Evolutionary conservation across 37 sponge, comb jelly and placozoan species (phyloP), one percentile per base, ranked within the genome.

Genomic region (Geodia barretti): DNA sequence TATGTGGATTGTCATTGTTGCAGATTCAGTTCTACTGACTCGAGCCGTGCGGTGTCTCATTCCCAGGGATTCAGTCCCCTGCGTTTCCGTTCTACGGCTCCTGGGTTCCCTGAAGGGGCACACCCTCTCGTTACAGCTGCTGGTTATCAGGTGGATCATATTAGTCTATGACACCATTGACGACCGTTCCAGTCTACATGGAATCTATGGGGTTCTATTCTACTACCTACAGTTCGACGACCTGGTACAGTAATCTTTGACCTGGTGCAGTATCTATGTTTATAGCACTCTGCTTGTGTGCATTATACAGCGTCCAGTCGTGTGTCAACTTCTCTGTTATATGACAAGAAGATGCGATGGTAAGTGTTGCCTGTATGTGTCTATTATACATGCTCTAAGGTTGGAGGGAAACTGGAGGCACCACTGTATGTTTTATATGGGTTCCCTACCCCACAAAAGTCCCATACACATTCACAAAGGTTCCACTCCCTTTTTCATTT

Each of bases 251-350:
- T 4, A 28, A 19, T 23, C 19, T 58, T 19, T 19, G 19, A 19
- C 60, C 65, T 64, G 29, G 20, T 23, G 20, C 25, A 29, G 5
- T 24, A 28, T 23, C n/a, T 7, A 64, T 64, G 25, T 7, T 23
- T 7, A 23, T 23, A 64, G 5, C 8, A 64, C 54, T 47, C 11
- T 62, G 17, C 60, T 59, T 17, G 26, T 59, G 26, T 33, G 62
- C 20, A 1, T 35, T 33, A 0, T 77, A 3, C 37, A 79, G 80
- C 81, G 87, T 0, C 75, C 87, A 58, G 28, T 73, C 26, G 75
- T 80, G 3, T 80, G 81, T 26, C 87, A 87, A 69, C 71, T 87
- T 23, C 81, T 87, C 1, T 87, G 81, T 34, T 87, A 87, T 70
- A 42, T 87, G 36, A 87, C 87, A 3, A 75, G 62, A 4, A 80